Evolutionary conservation across 2,113 vertebrate species (phyloP).

Genomic region (Dicrurus megarhynchus): DNA sequence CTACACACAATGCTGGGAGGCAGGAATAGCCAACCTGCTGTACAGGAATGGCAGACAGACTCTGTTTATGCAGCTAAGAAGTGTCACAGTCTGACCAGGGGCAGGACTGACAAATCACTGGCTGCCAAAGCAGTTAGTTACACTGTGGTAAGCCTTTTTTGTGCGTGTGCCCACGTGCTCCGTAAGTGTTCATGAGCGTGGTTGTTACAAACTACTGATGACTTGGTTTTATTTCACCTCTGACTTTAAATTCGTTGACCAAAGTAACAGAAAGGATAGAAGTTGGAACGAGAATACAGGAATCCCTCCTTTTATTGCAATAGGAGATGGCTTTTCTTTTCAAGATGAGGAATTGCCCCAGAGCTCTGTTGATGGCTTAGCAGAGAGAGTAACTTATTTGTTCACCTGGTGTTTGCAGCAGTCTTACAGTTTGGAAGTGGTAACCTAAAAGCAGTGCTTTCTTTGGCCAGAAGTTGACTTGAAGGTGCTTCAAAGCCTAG

Average conservation of each 20-base stretch:
- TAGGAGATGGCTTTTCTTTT: not conserved
- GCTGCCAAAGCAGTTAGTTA: constrained; percentile 4
- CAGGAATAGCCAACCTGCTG: constrained; percentile 45
- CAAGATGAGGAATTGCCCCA: not conserved
- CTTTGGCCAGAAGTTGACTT: not conserved
- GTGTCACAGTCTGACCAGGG: not conserved
- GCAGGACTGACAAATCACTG: not conserved
- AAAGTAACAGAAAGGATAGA: not conserved
- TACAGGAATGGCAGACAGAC: constrained; percentile 34
- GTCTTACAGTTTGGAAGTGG: not conserved
- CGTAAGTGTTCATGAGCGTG: not conserved
- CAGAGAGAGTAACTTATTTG: not conserved
- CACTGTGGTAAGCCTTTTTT: not conserved
- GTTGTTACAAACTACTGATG: not conserved
- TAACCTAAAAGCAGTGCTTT: not conserved
- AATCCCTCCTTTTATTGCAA: not conserved
- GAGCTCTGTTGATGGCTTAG: not conserved
- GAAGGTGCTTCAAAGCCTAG: not conserved
- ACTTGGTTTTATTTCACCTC: not conserved
- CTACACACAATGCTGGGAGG: not conserved
- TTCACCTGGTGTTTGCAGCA: not conserved
- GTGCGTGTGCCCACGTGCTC: not conserved
- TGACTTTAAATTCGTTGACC: not conserved
- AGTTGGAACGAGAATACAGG: not conserved
- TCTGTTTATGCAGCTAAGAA: not conserved